A percentile compares a stretch with the other conserved stretches of the same genome.
These are phyloP conservation scores for Varecia variegata DNA, from an alignment of 2,797 vertebrate genomes.

Conservation along the genomic window DNA sequence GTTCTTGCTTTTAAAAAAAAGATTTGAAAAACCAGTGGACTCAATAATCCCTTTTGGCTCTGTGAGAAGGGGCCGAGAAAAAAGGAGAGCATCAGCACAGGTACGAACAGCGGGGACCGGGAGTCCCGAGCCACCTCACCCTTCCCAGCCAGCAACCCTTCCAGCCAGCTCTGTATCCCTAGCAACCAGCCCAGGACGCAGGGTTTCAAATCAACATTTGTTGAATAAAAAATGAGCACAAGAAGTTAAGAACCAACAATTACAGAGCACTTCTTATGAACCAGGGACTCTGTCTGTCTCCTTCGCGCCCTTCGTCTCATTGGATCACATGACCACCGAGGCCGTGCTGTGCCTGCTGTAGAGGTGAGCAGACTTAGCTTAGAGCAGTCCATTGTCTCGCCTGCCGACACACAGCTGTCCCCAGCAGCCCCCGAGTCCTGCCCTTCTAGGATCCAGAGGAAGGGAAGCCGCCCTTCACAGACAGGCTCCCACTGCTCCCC, in stretches of 20 bases:
- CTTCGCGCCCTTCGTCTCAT: not conserved
- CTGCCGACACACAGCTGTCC: not conserved
- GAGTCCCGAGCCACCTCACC: not conserved
- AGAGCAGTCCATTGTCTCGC: not conserved
- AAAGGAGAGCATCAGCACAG: not conserved
- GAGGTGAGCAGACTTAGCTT: not conserved
- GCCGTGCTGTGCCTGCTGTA: not conserved
- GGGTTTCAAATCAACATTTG: constrained; percentile 31
- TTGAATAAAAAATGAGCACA: constrained; percentile 47
- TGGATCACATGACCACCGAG: not conserved
- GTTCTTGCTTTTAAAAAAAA: not conserved
- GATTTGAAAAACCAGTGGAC: not conserved
- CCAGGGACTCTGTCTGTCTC: not conserved
- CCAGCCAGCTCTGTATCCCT: constrained; percentile 14
- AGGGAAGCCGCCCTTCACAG: rapidly evolving
- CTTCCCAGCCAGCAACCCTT: not conserved
- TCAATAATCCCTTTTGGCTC: not conserved
- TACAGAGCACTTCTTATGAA: not conserved
- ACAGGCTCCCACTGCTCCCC: not conserved
- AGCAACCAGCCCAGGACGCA: constrained; percentile 42
- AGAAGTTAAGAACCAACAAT: not conserved
- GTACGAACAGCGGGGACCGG: not conserved
- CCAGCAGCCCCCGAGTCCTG: not conserved
- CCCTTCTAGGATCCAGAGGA: not conserved
- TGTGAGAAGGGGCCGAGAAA: not conserved